A percentile compares a stretch with the other conserved stretches of the same genome.
These are phyloP conservation scores for Mesocentrotus franciscanus DNA, from an alignment of 53 echinoderm and acorn worm species.

Conservation along the genomic window DNA sequence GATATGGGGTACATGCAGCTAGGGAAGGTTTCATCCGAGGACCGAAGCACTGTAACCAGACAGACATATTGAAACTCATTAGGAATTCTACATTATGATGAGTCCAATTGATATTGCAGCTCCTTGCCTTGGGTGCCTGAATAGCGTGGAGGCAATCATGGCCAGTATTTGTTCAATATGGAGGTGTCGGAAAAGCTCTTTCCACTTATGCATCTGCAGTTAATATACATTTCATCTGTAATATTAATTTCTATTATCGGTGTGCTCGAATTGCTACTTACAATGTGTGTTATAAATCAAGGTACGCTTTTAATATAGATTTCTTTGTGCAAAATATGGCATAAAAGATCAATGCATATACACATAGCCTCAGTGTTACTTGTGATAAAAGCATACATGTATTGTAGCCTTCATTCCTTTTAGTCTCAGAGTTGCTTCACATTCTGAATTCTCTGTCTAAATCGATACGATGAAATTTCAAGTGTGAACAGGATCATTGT, in stretches of 20 bases:
- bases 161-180: background rate
- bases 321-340: too few species aligned
- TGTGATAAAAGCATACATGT: too few species aligned
- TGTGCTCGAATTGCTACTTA: too few species aligned
- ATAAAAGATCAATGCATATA: too few species aligned
- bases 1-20: background rate
- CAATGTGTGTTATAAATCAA: too few species aligned
- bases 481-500: background rate
- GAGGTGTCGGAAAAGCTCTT: background rate
- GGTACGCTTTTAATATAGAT: too few species aligned
- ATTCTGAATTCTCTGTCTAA: background rate
- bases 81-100: conserved; percentile 34
- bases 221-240: too few species aligned
- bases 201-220: background rate
- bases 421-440: background rate
- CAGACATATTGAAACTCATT: background rate
- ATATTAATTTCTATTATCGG: too few species aligned
- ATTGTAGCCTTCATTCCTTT: background rate
- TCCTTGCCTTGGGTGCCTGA: background rate
- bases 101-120: conserved; percentile 1
- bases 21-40: background rate
- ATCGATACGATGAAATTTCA: background rate
- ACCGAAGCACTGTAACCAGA: background rate
- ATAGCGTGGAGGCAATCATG: background rate
- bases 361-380: too few species aligned